Base-by-base conservation (phyloP, 2,113 vertebrate species). In the Scytalopus superciliaris region DNA sequence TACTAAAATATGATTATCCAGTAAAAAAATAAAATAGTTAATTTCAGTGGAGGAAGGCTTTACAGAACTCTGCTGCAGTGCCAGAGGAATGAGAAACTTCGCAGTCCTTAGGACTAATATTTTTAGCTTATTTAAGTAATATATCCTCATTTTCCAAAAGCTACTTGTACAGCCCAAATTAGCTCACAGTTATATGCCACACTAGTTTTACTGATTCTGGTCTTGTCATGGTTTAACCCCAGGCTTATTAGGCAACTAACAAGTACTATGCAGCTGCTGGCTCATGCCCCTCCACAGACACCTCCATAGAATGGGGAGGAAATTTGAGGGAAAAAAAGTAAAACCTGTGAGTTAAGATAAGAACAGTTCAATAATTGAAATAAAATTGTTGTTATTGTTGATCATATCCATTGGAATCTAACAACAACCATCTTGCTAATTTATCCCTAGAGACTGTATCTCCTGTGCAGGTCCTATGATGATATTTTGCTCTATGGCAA, bases 1-100 rank as follows among this genome's bases (percentile, higher is more conserved):
- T 82, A 93, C 75, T 86, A 89, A 97, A 93, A 70, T 55, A 89
- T 39, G 19, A 89, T 72, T 90, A 96, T 49, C 33, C 94, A 69
- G 47, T n/a, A 84, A 23, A 90, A 87, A 95, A 94, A 79, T 68
- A 56, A 95, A 94, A 81, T 68, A 56, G 74, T 52, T 91, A 69
- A 95, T 91, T 96, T 95, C 56, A 70, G 62, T 45, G 70, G 31
- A 62, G 62, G 50, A 84, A 95, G 73, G 67, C 53, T 80, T 78
- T 87, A 90, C 23, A 78, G 66, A 95, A 92, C 62, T 89, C 66
- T 87, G 45, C 63, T 95, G 74, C 35, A 7, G 60, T 90, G 87
- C 23, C 12, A 50, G 28, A 37, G 31, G 31, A 84, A 66, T 64
- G 27, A 67, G 30, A 79, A 88, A 72, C 40, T 37, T 80, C 50